Evolutionary conservation across 2,888 invertebrate species (phyloP), one percentile per base, ranked within the genome.

Genomic region (Nymphalis c-album): DNA sequence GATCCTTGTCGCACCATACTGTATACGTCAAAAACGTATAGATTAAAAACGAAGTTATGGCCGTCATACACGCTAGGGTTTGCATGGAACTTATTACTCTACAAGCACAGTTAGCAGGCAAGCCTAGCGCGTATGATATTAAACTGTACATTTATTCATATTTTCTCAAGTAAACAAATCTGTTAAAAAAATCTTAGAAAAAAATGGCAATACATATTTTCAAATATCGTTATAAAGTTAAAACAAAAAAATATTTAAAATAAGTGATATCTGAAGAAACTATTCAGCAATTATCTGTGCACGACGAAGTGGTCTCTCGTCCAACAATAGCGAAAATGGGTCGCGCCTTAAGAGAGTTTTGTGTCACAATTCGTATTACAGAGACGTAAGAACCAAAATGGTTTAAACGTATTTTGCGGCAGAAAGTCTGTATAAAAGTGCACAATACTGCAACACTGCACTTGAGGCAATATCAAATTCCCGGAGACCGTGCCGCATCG

Each of bases 401-500:
- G 59, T 18, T 47, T 55, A 55, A 51, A 46, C 35, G 50, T 60
- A 60, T 63, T 66, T 60, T 46, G 63, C 60, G 60, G 63, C 57
- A 31, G 26, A 48, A 58, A 35, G 63, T 59, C 63, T 59, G 55
- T 47, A 84, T 82, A 84, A 83, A 84, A 85, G 83, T 85, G 84
- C 83, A 85, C 85, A 82, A 83, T 82, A 80, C 80, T 75, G 76
- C 68, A 78, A 78, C 79, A 84, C 81, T 82, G 81, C 85, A 84
- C 83, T 86, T 82, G 80, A 80, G 76, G 81, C 84, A 85, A 86
- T 87, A 86, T 87, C 82, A 82, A 85, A 85, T 69, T 69, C 69
- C 69, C 69, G 66, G 66, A 63, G 62, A 68, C 60, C 63, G 85
- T 85, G 85, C 85, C 81, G 81, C 77, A 77, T 73, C 72, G 75